Evolutionary conservation across 2,888 invertebrate species (phyloP), one percentile per base, ranked within the genome.

Genomic region (Epirrita christyi): DNA sequence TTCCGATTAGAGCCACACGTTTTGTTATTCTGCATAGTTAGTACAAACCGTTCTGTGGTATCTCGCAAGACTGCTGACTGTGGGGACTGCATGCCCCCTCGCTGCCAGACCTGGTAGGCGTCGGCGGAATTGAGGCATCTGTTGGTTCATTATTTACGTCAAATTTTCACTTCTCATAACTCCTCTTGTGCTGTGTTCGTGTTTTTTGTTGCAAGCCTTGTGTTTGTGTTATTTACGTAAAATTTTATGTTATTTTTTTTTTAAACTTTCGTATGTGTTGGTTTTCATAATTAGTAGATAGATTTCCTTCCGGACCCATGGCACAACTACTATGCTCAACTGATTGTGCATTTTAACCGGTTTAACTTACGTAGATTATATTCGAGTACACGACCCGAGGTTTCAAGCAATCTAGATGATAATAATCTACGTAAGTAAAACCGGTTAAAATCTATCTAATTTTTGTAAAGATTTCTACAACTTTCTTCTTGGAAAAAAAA

Each of bases 1-100:
- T 21, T 21, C 4, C 21, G 27, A 43, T 60, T 60, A 60, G 60
- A 55, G 40, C 9, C 55, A 55, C 55, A 60, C 55, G n/a, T n/a
- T n/a, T 32, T 15, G 27, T 28, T 46, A 56, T 42, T 46, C 42
- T 67, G 61, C 45, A 52, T 32, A 42, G 57, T 49, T 49, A 28
- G 73, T 88, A 87, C 89, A 81, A 75, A 90, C 90, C 90, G 68
- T 85, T 90, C 62, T 83, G 85, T 40, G 78, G 56, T 9, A 85
- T 80, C 42, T 89, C 88, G 68, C 85, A 85, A 5, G 86, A 81
- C 49, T 85, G 85, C 58, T 86, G 86, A 52, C 80, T 82, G 56
- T 83, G 84, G 34, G 88, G 88, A 55, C 85, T 85, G 84, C 88
- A 85, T 0, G 85, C 57, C 36, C 88, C 90, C 47, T 88, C 90